These are phyloP conservation scores for Drosophila leonis DNA, from an alignment of 2,888 invertebrate genomes.

Conservation along the genomic window DNA sequence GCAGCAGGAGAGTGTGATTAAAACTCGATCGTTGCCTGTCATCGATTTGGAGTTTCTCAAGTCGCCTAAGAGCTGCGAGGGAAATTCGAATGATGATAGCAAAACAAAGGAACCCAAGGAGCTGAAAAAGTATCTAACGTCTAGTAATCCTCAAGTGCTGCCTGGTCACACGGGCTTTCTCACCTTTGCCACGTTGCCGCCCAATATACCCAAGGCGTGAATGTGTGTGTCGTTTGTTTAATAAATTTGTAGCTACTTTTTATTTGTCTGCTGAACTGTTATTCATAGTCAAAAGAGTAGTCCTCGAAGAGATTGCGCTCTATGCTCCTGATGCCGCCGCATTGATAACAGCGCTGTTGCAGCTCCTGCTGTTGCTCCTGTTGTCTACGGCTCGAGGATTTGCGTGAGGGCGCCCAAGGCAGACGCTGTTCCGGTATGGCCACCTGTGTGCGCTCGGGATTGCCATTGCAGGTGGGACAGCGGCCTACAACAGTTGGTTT, in stretches of 20 bases:
- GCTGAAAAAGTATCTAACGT: conserved; percentile 88
- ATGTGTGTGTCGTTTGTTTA: conserved; percentile 21
- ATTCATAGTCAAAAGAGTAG: conserved; percentile 55
- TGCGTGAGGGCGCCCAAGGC: conserved; percentile 83
- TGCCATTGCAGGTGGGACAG: conserved; percentile 83
- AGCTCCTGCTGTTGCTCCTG: conserved; percentile 38
- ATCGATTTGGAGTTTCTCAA: conserved; percentile 90
- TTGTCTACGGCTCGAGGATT: conserved; percentile 79
- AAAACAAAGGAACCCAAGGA: conserved; percentile 79
- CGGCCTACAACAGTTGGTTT: conserved; percentile 65
- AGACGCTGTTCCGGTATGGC: conserved; percentile 84
- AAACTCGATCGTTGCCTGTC: conserved; percentile 88
- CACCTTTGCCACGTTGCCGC: conserved; percentile 95
- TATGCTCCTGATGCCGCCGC: conserved; percentile 58
- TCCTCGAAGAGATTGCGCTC: conserved; percentile 61
- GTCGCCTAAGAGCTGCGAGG: conserved; percentile 58
- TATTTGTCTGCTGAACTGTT: conserved; percentile 40
- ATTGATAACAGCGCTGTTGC: conserved; percentile 67
- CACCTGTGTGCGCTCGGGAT: conserved; percentile 77
- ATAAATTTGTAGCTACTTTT: conserved; percentile 58
- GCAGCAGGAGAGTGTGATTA: conserved; percentile 91
- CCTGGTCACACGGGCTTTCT: conserved; percentile 99
- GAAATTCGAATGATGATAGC: conserved; percentile 54
- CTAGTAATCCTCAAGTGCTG: conserved; percentile 89
- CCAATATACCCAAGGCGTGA: conserved; percentile 82